Conservation (phyloP, 2,113 vertebrate species). For the Trematocara macrostoma region DNA sequence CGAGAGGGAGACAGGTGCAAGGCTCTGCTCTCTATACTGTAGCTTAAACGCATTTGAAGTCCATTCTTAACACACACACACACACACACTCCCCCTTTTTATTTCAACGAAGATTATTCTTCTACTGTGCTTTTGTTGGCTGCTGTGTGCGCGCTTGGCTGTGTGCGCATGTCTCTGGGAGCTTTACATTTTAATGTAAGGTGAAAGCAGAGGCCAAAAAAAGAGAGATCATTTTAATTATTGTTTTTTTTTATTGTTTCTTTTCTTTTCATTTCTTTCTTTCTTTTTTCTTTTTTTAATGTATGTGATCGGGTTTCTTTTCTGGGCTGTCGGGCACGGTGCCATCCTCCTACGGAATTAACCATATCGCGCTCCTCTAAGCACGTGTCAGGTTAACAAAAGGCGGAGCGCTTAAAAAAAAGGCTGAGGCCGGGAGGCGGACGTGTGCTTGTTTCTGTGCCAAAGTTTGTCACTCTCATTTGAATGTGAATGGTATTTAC, state of each 20-base stretch:
- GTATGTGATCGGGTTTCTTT: background rate
- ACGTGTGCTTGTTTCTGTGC: constrained; percentile 64
- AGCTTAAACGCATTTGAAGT: constrained; percentile 55
- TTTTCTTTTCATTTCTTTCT: background rate
- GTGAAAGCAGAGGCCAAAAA: background rate
- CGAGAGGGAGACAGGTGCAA: constrained; percentile 65
- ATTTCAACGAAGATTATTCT: constrained; percentile 39
- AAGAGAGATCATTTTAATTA: background rate
- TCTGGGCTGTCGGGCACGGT: constrained; percentile 32
- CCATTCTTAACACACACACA: constrained; percentile 7
- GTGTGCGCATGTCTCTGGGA: background rate
- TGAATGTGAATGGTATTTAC: constrained; percentile 78
- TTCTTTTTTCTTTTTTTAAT: background rate
- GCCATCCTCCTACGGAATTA: constrained; percentile 63
- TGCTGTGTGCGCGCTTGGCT: background rate
- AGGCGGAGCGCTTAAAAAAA: constrained; percentile 43
- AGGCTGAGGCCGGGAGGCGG: constrained; percentile 54
- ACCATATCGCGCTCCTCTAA: constrained; percentile 53
- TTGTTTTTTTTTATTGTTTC: background rate
- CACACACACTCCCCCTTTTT: background rate
- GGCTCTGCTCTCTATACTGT: constrained; percentile 46
- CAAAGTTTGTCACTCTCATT: constrained; percentile 75
- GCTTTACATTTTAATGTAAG: background rate
- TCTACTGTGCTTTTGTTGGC: constrained; percentile 20
- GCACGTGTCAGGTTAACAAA: constrained; percentile 73